Percentiles rank a stretch among this genome's conserved stretches.
Evolutionary conservation across 2,888 invertebrate genomes (phyloP).

Genomic region (Hypomecis punctinalis): DNA sequence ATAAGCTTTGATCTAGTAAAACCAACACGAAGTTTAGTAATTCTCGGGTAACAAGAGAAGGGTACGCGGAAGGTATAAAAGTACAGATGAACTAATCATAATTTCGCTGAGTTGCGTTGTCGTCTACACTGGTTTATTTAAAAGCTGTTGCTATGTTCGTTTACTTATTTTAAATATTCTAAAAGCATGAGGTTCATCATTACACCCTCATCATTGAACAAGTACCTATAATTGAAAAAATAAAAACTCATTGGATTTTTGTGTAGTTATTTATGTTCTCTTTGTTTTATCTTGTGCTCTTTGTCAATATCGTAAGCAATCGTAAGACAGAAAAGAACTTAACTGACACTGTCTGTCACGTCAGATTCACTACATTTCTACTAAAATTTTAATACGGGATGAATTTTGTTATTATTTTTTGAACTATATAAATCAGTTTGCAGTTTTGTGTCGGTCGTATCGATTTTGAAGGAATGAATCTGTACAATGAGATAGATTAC

Average conservation of each 20-base stretch:
- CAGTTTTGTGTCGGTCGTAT: constrained; percentile 45
- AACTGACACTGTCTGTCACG: constrained; percentile 19
- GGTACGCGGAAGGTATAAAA: not conserved
- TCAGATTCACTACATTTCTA: constrained; percentile 28
- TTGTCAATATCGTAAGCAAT: not conserved
- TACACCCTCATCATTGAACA: too few species aligned
- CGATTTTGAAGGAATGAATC: constrained; percentile 46
- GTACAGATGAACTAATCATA: constrained; percentile 5
- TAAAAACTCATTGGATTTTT: not conserved
- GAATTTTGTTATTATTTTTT: constrained; percentile 35
- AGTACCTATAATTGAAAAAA: too few species aligned
- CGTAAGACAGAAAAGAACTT: constrained; percentile 18
- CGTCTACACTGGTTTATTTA: too few species aligned
- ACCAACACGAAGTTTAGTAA: not conserved
- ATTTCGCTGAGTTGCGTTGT: not conserved
- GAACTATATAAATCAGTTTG: constrained; percentile 27
- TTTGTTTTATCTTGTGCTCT: too few species aligned
- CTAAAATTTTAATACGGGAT: constrained; percentile 35
- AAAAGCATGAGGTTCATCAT: too few species aligned
- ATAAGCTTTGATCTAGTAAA: not conserved
- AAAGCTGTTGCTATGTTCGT: too few species aligned
- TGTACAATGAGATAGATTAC: constrained; percentile 47
- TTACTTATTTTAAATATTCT: too few species aligned
- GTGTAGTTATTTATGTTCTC: too few species aligned
- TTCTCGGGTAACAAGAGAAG: not conserved